Evolutionary conservation across 2,113 vertebrate genomes (phyloP).

Genomic region (Bujurquina vittata): DNA sequence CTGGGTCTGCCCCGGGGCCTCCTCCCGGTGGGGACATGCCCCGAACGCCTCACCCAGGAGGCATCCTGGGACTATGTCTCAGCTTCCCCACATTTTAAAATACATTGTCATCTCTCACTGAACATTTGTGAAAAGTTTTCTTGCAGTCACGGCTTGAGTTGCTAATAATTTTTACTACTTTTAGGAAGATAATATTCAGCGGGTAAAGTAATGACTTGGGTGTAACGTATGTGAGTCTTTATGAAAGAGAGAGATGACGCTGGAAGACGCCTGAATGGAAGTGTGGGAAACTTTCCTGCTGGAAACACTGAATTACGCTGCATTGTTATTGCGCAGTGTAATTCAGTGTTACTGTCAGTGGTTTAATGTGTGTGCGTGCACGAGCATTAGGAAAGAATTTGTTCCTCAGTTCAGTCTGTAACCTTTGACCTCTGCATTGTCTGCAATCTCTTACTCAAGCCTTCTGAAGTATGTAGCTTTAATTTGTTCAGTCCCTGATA

Average conservation of each 20-base stretch:
- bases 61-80: too few species aligned
- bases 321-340: too few species aligned
- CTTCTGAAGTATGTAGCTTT: background rate
- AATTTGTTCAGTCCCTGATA: background rate
- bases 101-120: background rate
- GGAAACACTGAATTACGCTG: too few species aligned
- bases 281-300: background rate
- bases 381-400: background rate
- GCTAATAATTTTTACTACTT: background rate
- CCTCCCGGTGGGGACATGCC: too few species aligned
- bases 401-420: background rate
- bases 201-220: background rate
- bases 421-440: background rate
- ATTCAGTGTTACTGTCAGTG: too few species aligned
- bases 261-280: rapidly evolving
- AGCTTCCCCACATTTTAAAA: background rate
- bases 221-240: rapidly evolving
- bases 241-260: too few species aligned
- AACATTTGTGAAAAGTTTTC: background rate
- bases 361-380: too few species aligned
- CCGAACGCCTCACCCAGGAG: too few species aligned
- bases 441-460: background rate
- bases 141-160: rapidly evolving
- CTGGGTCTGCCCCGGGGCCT: too few species aligned
- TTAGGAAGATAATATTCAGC: background rate